Evolutionary conservation across 1,140 invertebrate genomes (phyloP), one percentile per base, ranked within the genome.

Genomic region (Drosophila hydei): DNA sequence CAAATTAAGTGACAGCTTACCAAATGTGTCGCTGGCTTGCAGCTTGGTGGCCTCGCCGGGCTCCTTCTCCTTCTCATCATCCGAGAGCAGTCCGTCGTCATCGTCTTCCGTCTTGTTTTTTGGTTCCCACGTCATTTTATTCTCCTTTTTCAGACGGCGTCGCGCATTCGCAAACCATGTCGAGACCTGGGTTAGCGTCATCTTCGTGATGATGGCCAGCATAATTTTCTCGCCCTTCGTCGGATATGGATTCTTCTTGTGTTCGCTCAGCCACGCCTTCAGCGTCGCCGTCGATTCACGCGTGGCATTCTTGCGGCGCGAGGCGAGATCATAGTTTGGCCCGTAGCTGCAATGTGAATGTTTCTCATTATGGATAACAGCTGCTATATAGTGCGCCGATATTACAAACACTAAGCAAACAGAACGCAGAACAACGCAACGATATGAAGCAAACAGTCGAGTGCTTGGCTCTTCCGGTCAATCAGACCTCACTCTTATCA

Each of bases 161-260:
- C 97, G 93, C 1, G 98, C 98, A 92, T 99, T 99, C 51, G 97
- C 98, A 91, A 99, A 99, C 98, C 98, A 99, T 78, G 97, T 98
- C 23, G 97, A 98, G 23, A 98, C 97, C 92, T 98, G 97, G 14
- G 97, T 98, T 55, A 98, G 92, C 27, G 97, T 98, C 97, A 99
- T 99, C 92, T 98, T 98, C 30, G 97, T 98, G 79, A 98, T 97
- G 84, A 98, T 97, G 65, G 97, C 97, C 80, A 98, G 92, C 96
- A 98, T 98, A 67, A 98, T 98, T 92, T 99, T 98, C 92, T 98
- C 97, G 18, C 97, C 97, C 92, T 99, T 99, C 23, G 97, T 98
- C 1, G 97, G 97, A 92, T 98, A 98, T 0, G 97, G 97, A 92
- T 99, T 98, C 93, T 98, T 98, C 91, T 97, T 96, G 94, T 99